A percentile compares a stretch with the other conserved stretches of the same genome.
These are phyloP conservation scores for Hippocampus mohnikei DNA, from an alignment of 2,113 vertebrate genomes.

Conservation along the genomic window DNA sequence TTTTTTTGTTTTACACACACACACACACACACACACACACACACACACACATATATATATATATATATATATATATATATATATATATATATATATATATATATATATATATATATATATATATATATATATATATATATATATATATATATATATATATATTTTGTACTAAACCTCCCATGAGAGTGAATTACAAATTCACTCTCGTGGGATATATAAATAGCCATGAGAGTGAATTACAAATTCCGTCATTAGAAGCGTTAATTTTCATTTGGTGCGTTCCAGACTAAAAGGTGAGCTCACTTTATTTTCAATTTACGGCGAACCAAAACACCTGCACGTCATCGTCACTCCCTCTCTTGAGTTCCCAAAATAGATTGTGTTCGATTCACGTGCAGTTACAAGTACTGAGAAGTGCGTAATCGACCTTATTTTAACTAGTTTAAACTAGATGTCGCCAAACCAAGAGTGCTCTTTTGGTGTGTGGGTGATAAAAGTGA, in stretches of 20 bases:
- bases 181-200: slow-evolving; percentile 17
- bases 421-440: slow-evolving; percentile 8
- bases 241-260: slow-evolving; percentile 24
- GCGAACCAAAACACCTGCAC: slow-evolving; percentile 35
- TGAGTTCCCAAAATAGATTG: slow-evolving; percentile 45
- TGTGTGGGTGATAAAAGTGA: slow-evolving; percentile 35
- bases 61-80: no score
- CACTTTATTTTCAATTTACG: slow-evolving; percentile 53
- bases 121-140: no score
- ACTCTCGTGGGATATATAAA: no score
- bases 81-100: no score
- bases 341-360: slow-evolving; percentile 31
- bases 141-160: no score
- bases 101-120: no score
- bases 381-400: slow-evolving; percentile 8
- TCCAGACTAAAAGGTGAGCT: slow-evolving; percentile 15
- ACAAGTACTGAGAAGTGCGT: slow-evolving; percentile 16
- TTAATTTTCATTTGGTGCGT: slow-evolving; percentile 13
- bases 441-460: background rate
- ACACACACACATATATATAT: no score
- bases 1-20: no score
- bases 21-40: no score
- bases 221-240: slow-evolving; percentile 4
- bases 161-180: background rate
- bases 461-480: slow-evolving; percentile 14